phyloP scores from a whole-genome alignment of 2,797 vertebrate species.

The Taenioides sp. region DNA sequence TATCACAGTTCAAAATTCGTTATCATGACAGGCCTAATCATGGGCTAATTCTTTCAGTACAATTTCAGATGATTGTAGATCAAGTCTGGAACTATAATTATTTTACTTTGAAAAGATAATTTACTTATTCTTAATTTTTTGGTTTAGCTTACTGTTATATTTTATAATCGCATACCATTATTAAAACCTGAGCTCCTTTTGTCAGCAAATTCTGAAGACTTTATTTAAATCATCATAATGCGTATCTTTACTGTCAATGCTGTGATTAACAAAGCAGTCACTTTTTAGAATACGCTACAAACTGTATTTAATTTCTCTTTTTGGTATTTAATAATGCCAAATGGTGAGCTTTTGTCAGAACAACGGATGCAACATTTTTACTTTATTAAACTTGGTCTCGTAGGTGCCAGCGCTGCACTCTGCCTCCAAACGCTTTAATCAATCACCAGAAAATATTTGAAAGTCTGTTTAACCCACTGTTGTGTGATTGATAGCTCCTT shows the following conservation, averaged over 20 bases:
- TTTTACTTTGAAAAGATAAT: too few relatives aligned
- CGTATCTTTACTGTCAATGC: neutral
- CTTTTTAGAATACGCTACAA: neutral
- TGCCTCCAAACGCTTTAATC: slow-evolving; percentile 36
- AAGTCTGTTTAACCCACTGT: slow-evolving; percentile 49
- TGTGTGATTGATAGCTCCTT: slow-evolving; percentile 48
- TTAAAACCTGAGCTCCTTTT: too few relatives aligned
- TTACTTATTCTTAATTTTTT: too few relatives aligned
- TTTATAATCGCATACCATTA: too few relatives aligned
- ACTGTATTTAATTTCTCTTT: neutral
- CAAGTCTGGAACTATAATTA: too few relatives aligned
- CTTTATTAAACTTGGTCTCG: slow-evolving; percentile 1
- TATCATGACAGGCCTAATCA: too few relatives aligned
- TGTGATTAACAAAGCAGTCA: neutral
- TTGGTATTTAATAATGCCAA: neutral
- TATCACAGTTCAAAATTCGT: too few relatives aligned
- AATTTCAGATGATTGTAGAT: too few relatives aligned
- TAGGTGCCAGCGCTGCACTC: slow-evolving; percentile 31
- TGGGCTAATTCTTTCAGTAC: neutral
- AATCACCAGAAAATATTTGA: slow-evolving; percentile 51
- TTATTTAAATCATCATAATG: neutral
- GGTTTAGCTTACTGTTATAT: too few relatives aligned
- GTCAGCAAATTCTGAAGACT: too few relatives aligned
- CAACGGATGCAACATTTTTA: neutral
- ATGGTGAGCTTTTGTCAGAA: neutral